These are phyloP conservation scores for Mirounga angustirostris DNA, from an alignment of 2,113 vertebrate genomes.

Conservation along the genomic window DNA sequence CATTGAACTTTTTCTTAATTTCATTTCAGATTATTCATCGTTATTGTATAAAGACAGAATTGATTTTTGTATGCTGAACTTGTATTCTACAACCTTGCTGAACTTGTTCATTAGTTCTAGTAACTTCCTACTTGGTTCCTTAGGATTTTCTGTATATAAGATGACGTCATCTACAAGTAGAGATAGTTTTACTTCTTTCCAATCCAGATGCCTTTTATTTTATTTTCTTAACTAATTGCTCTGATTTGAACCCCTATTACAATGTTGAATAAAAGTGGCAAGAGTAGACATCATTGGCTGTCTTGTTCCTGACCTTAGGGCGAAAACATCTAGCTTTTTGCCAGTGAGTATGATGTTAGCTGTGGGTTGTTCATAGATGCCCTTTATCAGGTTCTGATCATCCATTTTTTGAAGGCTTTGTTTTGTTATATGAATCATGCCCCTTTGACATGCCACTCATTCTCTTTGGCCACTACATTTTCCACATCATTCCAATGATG, in stretches of 20 bases:
- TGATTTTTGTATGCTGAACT: slow-evolving; percentile 5
- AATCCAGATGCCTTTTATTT: not conserved
- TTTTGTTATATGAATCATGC: not conserved
- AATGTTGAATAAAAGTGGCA: not conserved
- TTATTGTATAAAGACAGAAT: not conserved
- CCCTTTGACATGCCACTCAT: not conserved
- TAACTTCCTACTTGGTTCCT: not conserved
- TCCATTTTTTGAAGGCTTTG: not conserved
- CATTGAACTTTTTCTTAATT: slow-evolving; percentile 31
- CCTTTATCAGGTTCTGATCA: not conserved
- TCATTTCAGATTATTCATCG: not conserved
- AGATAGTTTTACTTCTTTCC: not conserved
- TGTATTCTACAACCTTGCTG: not conserved
- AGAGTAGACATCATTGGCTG: not conserved
- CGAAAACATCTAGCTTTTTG: not conserved
- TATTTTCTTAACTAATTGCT: not conserved
- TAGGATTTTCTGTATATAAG: not conserved
- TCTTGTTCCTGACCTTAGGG: not conserved
- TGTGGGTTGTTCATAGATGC: not conserved
- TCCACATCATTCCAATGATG: not conserved
- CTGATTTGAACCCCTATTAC: not conserved
- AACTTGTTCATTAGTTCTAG: not conserved
- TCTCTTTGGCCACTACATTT: not conserved
- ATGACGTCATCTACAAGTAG: not conserved
- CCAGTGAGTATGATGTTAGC: not conserved